phyloP scores from a whole-genome alignment of 2,797 vertebrate genomes.

The Rachycentron canadum region DNA sequence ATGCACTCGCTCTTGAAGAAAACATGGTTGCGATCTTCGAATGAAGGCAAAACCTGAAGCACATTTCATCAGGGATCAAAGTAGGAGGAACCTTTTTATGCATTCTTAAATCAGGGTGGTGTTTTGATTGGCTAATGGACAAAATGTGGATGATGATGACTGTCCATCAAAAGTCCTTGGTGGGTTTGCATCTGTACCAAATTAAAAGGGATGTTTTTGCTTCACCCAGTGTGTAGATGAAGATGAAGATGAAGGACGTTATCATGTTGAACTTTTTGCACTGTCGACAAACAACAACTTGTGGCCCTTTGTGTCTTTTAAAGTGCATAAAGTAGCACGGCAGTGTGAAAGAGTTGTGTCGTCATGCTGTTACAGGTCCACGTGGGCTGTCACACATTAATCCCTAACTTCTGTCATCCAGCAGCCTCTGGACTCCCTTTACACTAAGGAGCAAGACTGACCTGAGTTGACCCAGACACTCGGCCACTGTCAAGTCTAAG shows the following conservation, averaged over 20 bases:
- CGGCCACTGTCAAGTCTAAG: conserved; percentile 39
- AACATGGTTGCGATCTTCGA: neutral
- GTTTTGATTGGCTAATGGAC: neutral
- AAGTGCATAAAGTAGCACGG: conserved; percentile 1
- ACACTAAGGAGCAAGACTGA: conserved; percentile 30
- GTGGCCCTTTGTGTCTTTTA: neutral
- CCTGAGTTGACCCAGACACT: conserved; percentile 61
- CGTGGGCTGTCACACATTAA: conserved; percentile 56
- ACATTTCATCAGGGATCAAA: neutral
- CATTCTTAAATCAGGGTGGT: neutral
- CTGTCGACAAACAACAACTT: conserved; percentile 7
- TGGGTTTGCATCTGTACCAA: neutral
- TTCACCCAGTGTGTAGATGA: neutral
- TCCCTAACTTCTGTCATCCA: conserved; percentile 28
- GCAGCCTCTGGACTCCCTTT: conserved; percentile 18
- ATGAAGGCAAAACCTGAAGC: neutral
- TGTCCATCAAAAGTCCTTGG: neutral
- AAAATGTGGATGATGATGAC: neutral
- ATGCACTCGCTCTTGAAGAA: conserved; percentile 1
- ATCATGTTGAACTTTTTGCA: neutral
- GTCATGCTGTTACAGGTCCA: conserved; percentile 34
- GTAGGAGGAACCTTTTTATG: too few species aligned
- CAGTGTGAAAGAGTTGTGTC: conserved; percentile 22
- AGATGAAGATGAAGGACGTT: too few species aligned
- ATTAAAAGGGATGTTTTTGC: neutral